Evolutionary conservation across 2,797 vertebrate genomes (phyloP), one percentile per base, ranked within the genome.

Genomic region (Glyptemys insculpta): DNA sequence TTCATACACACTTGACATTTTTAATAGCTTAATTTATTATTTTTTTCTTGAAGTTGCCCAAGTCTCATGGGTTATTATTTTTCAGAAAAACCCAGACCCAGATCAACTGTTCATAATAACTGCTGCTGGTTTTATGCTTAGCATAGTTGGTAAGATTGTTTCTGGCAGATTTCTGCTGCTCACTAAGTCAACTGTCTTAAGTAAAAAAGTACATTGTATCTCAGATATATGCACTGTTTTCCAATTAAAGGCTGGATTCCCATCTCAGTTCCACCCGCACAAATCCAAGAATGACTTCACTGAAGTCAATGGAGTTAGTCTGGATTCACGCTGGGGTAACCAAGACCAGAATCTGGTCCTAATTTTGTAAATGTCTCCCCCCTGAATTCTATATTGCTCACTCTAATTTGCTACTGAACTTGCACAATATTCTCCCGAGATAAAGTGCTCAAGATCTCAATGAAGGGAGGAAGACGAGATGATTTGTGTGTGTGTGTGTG

Each of bases 231-330:
- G 6, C 3, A 65, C n/a, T 5, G 8, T 65, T 92, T 94, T 80
- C 56, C 93, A 89, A 94, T 74, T 95, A 91, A 91, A 92, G 91
- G 53, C 19, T 78, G 41, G 12, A 85, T 83, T 95, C 8, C 87
- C 47, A 83, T n/a, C 79, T 88, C 29, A 80, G 90, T 95, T 95
- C 81, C 85, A 90, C 59, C 37, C 91, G n/a, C 18, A 86, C 18
- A 95, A 91, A 93, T 81, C 80, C 72, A 93, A 93, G 23, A 41
- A 81, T 56, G 90, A 52, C 44, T 83, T 89, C 91, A 88, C 91
- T 76, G 47, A 90, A 91, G 82, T 27, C 37, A 89, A 88, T 54
- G 31, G 83, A 93, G 80, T 92, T 93, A 68, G 59, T 93, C 79
- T 93, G 81, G 44, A 94, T 89, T 83, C 53, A 37, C 15, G 21